Evolutionary conservation across 2,797 vertebrate species (phyloP), one percentile per base, ranked within the genome.

Genomic region (Cygnus olor): DNA sequence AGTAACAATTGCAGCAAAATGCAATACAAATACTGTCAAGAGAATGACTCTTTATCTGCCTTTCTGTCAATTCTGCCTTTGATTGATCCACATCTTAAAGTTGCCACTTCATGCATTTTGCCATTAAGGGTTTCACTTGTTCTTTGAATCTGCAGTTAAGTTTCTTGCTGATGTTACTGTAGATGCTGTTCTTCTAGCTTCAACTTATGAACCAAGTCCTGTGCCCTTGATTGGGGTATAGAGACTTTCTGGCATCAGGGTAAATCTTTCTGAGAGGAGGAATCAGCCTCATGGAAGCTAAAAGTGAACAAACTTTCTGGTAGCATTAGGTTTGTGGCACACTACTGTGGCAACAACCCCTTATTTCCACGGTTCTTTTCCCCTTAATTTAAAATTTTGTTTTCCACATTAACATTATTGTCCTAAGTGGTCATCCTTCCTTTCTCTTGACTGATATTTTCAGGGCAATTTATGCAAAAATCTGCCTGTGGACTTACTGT

Each of bases 51-150:
- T 95, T 87, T 93, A 94, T 28, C 54, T 95, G 78, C 36, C 20
- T 66, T 84, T 80, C 51, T 81, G 84, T 68, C 86, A 95, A 47
- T 86, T 81, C 76, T 94, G 45, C 10, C 22, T 93, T 93, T 94
- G 92, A 95, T 77, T 96, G 91, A 94, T 95, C 63, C 34, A 45
- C 18, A 72, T 56, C 71, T 80, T 74, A 85, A 95, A 89, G 63
- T 81, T 95, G 65, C 89, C 63, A 60, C 76, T 93, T 89, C 91
- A 89, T 85, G 88, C 85, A 71, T 84, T 95, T 88, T 57, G 69
- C 82, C 69, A 63, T 80, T 90, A 96, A 79, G 85, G 44, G 82
- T 94, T 97, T 96, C 28, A 57, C 86, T 69, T 91, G 53, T 85
- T 93, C 45, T 80, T 81, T 69, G 54, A 73, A 69, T n/a, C 53